A percentile compares a stretch with the other conserved stretches of the same genome.
phyloP scores from a whole-genome alignment of 2,888 invertebrate species.

The Drosophila paranaensis region DNA sequence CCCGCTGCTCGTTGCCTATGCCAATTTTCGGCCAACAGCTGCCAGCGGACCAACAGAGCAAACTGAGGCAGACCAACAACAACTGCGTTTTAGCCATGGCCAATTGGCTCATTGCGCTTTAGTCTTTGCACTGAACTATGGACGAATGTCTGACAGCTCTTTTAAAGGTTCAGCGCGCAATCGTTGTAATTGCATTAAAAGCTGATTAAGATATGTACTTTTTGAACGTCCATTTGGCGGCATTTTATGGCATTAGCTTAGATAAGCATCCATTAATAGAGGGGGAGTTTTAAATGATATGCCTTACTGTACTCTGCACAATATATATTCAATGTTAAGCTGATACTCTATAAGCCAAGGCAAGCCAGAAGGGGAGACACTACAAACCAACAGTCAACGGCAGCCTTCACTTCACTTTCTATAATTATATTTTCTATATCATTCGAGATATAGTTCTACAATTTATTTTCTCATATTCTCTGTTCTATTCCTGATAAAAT shows the following conservation, averaged over 20 bases:
- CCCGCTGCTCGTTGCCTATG: not conserved
- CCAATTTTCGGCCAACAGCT: not conserved
- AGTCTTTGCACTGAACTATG: slow-evolving; percentile 21
- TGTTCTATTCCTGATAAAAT: too few species aligned
- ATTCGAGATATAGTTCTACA: too few species aligned
- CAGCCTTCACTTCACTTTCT: too few species aligned
- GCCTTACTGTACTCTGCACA: not conserved
- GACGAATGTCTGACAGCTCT: not conserved
- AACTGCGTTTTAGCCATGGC: slow-evolving; percentile 27
- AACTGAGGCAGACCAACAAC: not conserved
- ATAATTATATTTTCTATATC: too few species aligned
- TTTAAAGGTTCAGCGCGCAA: slow-evolving; percentile 35
- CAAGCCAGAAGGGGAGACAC: too few species aligned
- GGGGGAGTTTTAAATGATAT: not conserved
- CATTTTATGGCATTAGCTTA: slow-evolving; percentile 16
- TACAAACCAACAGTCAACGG: too few species aligned
- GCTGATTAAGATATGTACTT: slow-evolving; percentile 11
- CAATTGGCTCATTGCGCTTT: slow-evolving; percentile 3
- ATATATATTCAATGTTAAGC: not conserved
- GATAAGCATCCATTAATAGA: slow-evolving; percentile 19
- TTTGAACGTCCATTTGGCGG: slow-evolving; percentile 2
- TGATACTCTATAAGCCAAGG: not conserved
- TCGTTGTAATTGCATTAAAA: slow-evolving; percentile 50
- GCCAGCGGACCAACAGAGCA: not conserved
- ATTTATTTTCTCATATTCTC: too few species aligned